These are phyloP conservation scores for Actinernus sp. DNA, from an alignment of 92 coral and sea anemone genomes.

Conservation along the genomic window DNA sequence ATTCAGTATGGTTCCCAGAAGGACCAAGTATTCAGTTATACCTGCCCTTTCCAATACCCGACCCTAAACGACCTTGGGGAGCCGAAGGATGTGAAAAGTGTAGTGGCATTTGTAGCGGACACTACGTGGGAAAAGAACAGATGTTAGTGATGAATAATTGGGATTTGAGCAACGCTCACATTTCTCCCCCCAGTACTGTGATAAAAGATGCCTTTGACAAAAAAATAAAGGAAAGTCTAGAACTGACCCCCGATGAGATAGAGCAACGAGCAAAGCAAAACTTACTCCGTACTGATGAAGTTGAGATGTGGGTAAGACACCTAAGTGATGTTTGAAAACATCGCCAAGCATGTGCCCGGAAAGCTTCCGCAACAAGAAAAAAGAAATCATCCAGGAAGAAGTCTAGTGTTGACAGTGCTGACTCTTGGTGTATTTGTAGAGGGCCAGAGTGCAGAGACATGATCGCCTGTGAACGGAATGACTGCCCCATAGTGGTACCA, in stretches of 20 bases:
- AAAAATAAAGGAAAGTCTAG: conserved; percentile 11
- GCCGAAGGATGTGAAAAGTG: conserved; percentile 38
- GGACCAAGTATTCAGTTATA: conserved; percentile 18
- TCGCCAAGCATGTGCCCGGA: conserved; percentile 33
- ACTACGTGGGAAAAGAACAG: conserved; percentile 33
- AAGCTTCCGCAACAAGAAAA: conserved; percentile 39
- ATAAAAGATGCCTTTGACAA: conserved; percentile 39
- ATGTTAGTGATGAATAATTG: conserved; percentile 9
- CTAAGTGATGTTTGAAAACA: conserved; percentile 17
- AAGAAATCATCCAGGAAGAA: conserved; percentile 10
- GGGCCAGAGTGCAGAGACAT: conserved; percentile 57
- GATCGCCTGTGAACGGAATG: conserved; percentile 21
- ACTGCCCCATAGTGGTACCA: conserved; percentile 6
- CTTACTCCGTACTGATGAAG: conserved; percentile 5
- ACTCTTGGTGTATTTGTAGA: conserved; percentile 64
- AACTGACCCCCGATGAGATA: background rate
- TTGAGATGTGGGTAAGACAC: conserved; percentile 21
- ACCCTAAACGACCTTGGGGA: conserved; percentile 49
- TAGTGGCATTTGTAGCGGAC: conserved; percentile 39
- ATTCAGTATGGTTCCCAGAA: conserved; percentile 23
- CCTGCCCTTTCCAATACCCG: conserved; percentile 47
- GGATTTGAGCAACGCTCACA: conserved; percentile 6
- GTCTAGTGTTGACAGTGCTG: conserved; percentile 21
- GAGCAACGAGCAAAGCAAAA: conserved; percentile 16
- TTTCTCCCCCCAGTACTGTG: conserved; percentile 39